Base-by-base conservation (phyloP, 2,888 invertebrate species). In the Gastracanthus pulcherrimus region DNA sequence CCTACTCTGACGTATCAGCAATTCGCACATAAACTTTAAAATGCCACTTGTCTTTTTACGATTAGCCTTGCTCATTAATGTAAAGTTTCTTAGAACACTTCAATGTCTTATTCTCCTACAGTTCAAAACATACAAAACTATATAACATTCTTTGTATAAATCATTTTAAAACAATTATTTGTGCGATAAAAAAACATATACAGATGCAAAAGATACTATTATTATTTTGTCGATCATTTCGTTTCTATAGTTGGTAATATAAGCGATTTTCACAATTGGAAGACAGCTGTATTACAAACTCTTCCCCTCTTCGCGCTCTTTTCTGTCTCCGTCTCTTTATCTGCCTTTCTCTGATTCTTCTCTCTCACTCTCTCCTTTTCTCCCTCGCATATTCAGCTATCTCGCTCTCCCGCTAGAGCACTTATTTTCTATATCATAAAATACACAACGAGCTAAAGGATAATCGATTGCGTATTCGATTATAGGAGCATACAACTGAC, bases 1-100 rank as follows among this genome's bases (percentile, higher is more conserved):
- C 16, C 19, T 19, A 19, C 19, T 38, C 26, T 45, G 36, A 67
- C 66, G 41, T 67, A 41, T 23, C 23, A 55, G 23, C 1, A 26
- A 55, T 55, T n/a, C 3, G 16, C 11, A 3, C 38, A 55, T 55
- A 36, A 71, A 36, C 48, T 36, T 60, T 41, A 41, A 71, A 72
- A 38, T 29, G 60, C 36, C 58, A 23, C 9, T 60, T 3, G 72
- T 26, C 11, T 51, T 48, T 72, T 72, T 60, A 72, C 60, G 72
- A 72, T 41, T 60, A 60, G 51, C 72, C 72, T 72, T 72, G 55
- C 41, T 72, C n/a, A 31, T 60, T 38, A 13, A 29, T 38, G n/a
- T 19, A 45, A 74, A 34, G 34, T 74, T 74, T 62, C 74, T 74
- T 19, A 19, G 45, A 62, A 74, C 74, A 31, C 4, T 64, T 48